Percentiles rank a stretch among this genome's conserved stretches.
These are phyloP conservation scores for Dorcus hopei DNA, from an alignment of 2,888 invertebrate species.

Conservation along the genomic window DNA sequence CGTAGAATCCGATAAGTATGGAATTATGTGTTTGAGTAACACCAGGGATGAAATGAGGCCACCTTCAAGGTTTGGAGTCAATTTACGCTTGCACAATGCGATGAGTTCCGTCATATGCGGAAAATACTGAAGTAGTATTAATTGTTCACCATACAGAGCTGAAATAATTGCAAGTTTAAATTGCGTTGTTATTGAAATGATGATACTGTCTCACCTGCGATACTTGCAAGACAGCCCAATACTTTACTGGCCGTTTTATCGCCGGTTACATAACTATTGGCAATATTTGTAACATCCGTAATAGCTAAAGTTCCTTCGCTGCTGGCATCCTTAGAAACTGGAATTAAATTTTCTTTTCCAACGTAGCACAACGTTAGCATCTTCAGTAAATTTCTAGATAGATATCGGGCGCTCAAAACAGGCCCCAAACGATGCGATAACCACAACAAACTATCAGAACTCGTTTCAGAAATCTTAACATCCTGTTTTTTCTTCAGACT, in stretches of 20 bases:
- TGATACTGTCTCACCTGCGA: conserved; percentile 62
- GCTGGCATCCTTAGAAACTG: conserved; percentile 8
- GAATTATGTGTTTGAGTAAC: conserved; percentile 74
- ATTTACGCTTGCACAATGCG: conserved; percentile 72
- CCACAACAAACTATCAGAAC: conserved; percentile 87
- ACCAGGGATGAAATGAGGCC: conserved; percentile 82
- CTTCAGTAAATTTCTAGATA: conserved; percentile 86
- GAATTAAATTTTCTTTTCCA: conserved; percentile 68
- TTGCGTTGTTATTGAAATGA: not conserved
- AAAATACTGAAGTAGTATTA: conserved; percentile 84
- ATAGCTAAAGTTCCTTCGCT: conserved; percentile 32
- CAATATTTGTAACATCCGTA: conserved; percentile 55
- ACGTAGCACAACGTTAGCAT: conserved; percentile 94
- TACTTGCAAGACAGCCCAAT: conserved; percentile 84
- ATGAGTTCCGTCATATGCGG: conserved; percentile 86
- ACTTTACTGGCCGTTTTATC: conserved; percentile 83
- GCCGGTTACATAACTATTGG: conserved; percentile 66
- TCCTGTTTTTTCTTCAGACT: conserved; percentile 30
- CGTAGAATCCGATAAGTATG: conserved; percentile 77
- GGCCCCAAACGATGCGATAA: conserved; percentile 90
- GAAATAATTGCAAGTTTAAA: conserved; percentile 29
- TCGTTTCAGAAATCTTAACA: conserved; percentile 77
- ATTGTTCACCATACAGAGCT: conserved; percentile 84
- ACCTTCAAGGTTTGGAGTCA: conserved; percentile 83
- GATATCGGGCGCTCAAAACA: conserved; percentile 84